These are phyloP conservation scores for Gambelia wislizenii DNA, from an alignment of 2,797 vertebrate genomes.

Conservation along the genomic window DNA sequence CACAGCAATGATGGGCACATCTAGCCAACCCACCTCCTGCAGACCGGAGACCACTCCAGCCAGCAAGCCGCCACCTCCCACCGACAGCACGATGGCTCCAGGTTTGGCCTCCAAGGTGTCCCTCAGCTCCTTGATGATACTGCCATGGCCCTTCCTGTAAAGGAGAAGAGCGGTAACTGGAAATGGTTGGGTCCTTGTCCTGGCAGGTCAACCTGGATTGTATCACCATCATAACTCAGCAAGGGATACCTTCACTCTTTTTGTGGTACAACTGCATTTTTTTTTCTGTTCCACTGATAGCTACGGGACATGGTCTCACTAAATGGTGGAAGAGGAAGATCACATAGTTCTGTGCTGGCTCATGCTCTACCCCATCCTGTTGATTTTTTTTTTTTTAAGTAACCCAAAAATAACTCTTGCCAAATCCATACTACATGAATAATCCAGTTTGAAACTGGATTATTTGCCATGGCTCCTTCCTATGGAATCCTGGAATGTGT, in stretches of 20 bases:
- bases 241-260: not conserved
- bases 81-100: constrained; percentile 86
- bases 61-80: constrained; percentile 91
- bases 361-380: too few species aligned
- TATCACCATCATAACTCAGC: not conserved
- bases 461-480: too few species aligned
- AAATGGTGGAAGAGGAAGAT: not conserved
- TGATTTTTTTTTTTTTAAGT: too few species aligned
- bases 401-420: too few species aligned
- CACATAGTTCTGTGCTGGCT: not conserved
- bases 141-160: constrained; percentile 88
- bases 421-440: too few species aligned
- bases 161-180: not conserved
- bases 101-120: constrained; percentile 82
- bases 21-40: constrained; percentile 84
- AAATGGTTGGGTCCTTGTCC: too few species aligned
- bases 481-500: too few species aligned
- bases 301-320: too few species aligned
- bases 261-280: not conserved
- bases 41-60: constrained; percentile 88
- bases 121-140: constrained; percentile 88
- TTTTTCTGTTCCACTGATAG: not conserved
- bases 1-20: constrained; percentile 87
- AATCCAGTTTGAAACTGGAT: too few species aligned
- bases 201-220: not conserved